These are phyloP conservation scores for Cassiopea andromeda DNA, from an alignment of 30 jellyfish, hydroid and myxozoan genomes.

Conservation along the genomic window DNA sequence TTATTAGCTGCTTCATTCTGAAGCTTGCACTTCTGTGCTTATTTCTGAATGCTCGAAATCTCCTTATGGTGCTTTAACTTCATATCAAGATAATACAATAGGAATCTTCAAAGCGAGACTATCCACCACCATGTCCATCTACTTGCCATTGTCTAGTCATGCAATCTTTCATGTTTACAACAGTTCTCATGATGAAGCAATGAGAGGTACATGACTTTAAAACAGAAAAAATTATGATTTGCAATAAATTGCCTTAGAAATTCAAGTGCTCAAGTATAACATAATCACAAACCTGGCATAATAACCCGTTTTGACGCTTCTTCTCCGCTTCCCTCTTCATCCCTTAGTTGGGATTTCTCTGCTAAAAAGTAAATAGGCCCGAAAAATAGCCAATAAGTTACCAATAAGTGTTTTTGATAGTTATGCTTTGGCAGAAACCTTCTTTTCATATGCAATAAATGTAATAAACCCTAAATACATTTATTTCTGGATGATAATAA, in stretches of 20 bases:
- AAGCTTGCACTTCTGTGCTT: too few species aligned
- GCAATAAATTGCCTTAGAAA: not conserved
- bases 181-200: not conserved
- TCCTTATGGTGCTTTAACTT: too few species aligned
- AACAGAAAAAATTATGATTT: not conserved
- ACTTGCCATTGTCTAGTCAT: not conserved
- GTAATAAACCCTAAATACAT: too few species aligned
- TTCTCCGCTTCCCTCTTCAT: conserved; percentile 7
- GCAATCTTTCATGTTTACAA: not conserved
- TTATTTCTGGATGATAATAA: not conserved
- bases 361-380: not conserved
- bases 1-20: too few species aligned
- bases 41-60: too few species aligned
- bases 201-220: not conserved
- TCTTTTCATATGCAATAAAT: too few species aligned
- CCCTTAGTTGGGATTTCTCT: not conserved
- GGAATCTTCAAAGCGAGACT: too few species aligned
- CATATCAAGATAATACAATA: too few species aligned
- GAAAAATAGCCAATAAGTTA: not conserved
- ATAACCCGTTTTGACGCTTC: not conserved
- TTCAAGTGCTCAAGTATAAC: not conserved
- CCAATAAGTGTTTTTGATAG: too few species aligned
- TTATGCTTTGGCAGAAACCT: too few species aligned
- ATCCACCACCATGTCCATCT: not conserved
- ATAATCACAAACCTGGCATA: conserved; percentile 14